Percentiles rank a stretch among this genome's conserved stretches.
These are phyloP conservation scores for Spea multiplicata DNA, from an alignment of 2,113 vertebrate species.

Conservation along the genomic window DNA sequence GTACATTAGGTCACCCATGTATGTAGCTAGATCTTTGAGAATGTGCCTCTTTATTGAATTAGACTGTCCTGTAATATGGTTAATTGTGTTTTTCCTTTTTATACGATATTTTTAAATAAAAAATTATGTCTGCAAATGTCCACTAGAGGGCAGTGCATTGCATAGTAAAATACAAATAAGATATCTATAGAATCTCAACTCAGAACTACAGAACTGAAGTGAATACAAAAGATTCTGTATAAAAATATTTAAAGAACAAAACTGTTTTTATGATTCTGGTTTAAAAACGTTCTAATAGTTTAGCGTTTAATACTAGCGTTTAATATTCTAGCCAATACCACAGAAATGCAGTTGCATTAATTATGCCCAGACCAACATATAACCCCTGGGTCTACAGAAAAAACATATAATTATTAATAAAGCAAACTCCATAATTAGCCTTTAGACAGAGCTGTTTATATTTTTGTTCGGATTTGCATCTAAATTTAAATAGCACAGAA, in stretches of 20 bases:
- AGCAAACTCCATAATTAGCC: conserved; percentile 34
- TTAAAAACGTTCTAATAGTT: background rate
- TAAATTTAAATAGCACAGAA: background rate
- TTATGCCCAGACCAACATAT: conserved; percentile 35
- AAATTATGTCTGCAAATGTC: conserved; percentile 9
- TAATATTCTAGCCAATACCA: conserved; percentile 30
- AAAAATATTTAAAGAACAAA: background rate
- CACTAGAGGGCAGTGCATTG: conserved; percentile 58
- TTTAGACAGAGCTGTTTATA: background rate
- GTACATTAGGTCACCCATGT: conserved; percentile 24
- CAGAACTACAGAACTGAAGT: background rate
- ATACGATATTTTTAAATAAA: background rate
- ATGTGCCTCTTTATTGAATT: conserved; percentile 6
- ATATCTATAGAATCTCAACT: background rate
- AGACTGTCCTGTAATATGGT: conserved; percentile 1
- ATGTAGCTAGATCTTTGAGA: conserved; percentile 12
- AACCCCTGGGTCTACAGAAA: conserved; percentile 27
- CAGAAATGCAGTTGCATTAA: conserved; percentile 25
- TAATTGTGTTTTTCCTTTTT: background rate
- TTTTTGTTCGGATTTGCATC: background rate
- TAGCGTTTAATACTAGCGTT: conserved; percentile 14
- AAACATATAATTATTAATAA: conserved; percentile 42
- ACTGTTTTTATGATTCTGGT: conserved; percentile 11
- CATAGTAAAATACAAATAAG: conserved; percentile 12
- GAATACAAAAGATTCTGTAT: background rate